Base-by-base conservation (phyloP, 2,113 vertebrate genomes). In the Ivindomyrus marchei region DNA sequence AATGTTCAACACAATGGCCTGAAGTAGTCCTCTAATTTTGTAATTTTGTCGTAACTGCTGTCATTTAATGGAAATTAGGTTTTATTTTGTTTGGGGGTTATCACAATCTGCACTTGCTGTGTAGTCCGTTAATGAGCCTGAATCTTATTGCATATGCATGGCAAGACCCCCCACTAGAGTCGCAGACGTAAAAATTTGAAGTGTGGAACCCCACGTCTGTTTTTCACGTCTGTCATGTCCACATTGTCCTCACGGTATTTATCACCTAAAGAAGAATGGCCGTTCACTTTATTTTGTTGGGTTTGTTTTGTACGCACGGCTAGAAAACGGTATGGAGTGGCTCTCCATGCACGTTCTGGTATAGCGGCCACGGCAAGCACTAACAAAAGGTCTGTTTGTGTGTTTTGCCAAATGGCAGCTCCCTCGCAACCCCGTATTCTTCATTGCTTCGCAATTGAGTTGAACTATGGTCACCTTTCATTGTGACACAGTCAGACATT, bases 41-140 rank as follows among this genome's bases (percentile, higher is more conserved):
- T 95, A 93, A 94, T 96, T 97, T 97, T 21, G 94, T 92, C 91
- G 94, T 88, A 93, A 96, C 96, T 95, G 93, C 92, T 95, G 97
- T 97, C 92, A 97, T 97, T 97, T 96, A 95, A 95, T 95, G 95
- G 95, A 96, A 96, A 97, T 97, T 96, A 97, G 94, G 97, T 97
- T 97, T 95, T 94, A 96, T 97, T 96, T 97, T 96, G 96, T 96
- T 96, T 95, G 95, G 96, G 19, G 94, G 94, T 96, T 95, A 96
- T 96, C 95, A 94, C 94, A 96, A 95, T 95, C 95, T 96, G 96
- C 91, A 94, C 95, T 97, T 96, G 95, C 93, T 96, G 93, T 90
- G 56, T 89, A 93, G 95, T 96, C 96, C 96, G 97, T 97, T 97
- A 97, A 95, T 95, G 90, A 47, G 91, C 93, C 94, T 93, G 95